Percentiles rank a stretch among this genome's conserved stretches.
These are phyloP conservation scores for Sycophaga agraensis DNA, from an alignment of 1,140 invertebrate species.

Conservation along the genomic window DNA sequence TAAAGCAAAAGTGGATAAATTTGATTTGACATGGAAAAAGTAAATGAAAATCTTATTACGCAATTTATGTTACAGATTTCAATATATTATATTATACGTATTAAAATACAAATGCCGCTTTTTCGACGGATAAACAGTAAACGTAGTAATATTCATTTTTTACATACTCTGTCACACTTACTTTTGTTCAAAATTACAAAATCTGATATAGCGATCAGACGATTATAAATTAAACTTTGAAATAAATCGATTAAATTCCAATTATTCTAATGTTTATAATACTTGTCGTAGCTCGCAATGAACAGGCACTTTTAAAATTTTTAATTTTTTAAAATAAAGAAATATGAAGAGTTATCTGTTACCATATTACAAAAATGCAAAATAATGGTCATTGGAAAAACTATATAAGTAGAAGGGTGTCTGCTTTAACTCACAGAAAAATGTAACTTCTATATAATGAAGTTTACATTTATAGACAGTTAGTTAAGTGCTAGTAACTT, in stretches of 20 bases:
- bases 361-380: constrained; percentile 26
- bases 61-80: constrained; percentile 29
- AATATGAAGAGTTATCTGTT: not conserved
- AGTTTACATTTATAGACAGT: constrained; percentile 9
- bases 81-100: constrained; percentile 35
- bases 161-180: constrained; percentile 13
- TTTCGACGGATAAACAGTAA: constrained; percentile 57
- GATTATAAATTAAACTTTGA: not conserved
- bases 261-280: constrained; percentile 13
- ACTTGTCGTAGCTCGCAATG: constrained; percentile 4
- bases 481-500: constrained; percentile 24
- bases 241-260: constrained; percentile 4
- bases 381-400: not conserved
- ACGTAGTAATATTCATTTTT: constrained; percentile 25
- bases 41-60: constrained; percentile 15
- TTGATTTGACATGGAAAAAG: constrained; percentile 6
- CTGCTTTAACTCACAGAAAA: not conserved
- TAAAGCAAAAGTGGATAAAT: not conserved
- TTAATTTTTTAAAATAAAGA: constrained; percentile 2
- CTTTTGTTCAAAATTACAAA: constrained; percentile 14
- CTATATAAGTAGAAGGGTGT: constrained; percentile 3
- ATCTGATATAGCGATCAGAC: not conserved
- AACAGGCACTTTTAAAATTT: constrained; percentile 22
- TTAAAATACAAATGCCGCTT: constrained; percentile 54
- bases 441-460: constrained; percentile 6